Percentiles rank a stretch among this genome's conserved stretches.
phyloP scores from a whole-genome alignment of 2,797 vertebrate species.

The Podargus strigoides region DNA sequence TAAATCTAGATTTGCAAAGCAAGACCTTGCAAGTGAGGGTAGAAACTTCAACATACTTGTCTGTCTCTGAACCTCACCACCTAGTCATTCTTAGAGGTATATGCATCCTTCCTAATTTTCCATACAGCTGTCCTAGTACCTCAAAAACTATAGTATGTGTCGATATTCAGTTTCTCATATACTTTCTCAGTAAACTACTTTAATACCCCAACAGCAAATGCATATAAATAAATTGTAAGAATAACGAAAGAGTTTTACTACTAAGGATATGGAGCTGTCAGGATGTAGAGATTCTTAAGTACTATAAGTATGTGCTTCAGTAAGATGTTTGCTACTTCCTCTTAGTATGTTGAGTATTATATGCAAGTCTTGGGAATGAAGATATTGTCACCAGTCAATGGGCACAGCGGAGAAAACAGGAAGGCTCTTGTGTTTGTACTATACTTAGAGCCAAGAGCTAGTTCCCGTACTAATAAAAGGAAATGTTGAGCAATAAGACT shows the following conservation, averaged over 20 bases:
- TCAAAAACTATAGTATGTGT: neutral
- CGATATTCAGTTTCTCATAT: neutral
- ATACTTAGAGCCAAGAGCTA: constrained; percentile 34
- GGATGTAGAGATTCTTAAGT: neutral
- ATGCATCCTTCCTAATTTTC: neutral
- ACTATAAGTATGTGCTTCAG: neutral
- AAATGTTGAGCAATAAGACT: constrained; percentile 29
- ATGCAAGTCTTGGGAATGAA: constrained; percentile 2
- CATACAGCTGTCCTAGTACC: neutral
- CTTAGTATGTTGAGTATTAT: neutral
- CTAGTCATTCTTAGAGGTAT: neutral
- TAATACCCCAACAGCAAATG: neutral
- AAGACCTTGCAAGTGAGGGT: neutral
- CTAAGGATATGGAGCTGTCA: neutral
- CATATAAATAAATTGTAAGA: neutral
- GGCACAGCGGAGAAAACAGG: constrained; percentile 32
- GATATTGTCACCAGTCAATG: constrained; percentile 12
- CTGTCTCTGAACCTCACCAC: neutral
- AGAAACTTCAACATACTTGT: neutral
- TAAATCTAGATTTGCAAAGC: neutral
- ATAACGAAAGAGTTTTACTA: neutral
- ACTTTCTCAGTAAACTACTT: neutral
- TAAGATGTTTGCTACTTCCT: neutral
- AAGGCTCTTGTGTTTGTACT: constrained; percentile 41
- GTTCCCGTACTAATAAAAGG: constrained; percentile 20